Conservation (phyloP, 2,888 invertebrate genomes). For the Xanthia icteritia region DNA sequence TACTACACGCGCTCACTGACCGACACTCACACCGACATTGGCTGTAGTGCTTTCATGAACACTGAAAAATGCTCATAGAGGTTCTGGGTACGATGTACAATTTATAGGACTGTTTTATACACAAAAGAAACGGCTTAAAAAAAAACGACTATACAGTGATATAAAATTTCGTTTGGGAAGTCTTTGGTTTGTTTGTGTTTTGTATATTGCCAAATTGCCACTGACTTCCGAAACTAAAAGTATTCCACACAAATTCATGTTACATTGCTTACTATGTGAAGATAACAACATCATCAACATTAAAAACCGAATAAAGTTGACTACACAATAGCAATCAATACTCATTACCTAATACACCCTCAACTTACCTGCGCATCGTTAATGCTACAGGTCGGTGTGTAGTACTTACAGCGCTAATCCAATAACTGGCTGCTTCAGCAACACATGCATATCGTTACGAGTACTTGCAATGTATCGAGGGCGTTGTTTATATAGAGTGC, state of each 20-base stretch:
- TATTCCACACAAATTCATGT: no score
- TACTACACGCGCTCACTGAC: background rate
- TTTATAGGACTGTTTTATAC: no score
- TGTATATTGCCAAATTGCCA: no score
- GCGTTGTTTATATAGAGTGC: background rate
- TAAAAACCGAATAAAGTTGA: background rate
- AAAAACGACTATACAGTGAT: no score
- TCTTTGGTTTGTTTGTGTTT: background rate
- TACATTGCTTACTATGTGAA: no score
- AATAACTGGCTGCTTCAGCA: constrained; percentile 18
- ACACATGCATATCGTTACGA: constrained; percentile 9
- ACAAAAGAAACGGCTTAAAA: no score
- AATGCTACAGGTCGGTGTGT: background rate
- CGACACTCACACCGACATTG: background rate
- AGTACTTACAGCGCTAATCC: constrained; percentile 30
- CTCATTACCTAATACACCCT: background rate
- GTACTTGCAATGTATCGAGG: background rate
- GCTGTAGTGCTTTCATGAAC: background rate
- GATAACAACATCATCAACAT: no score
- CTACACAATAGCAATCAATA: background rate
- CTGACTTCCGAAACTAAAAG: no score
- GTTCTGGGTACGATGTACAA: background rate
- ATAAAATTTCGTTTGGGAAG: no score
- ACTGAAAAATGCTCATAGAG: background rate
- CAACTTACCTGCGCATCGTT: background rate